Evolutionary conservation across 2,113 vertebrate genomes (phyloP), one percentile per base, ranked within the genome.

Genomic region (Atherinomorus stipes): DNA sequence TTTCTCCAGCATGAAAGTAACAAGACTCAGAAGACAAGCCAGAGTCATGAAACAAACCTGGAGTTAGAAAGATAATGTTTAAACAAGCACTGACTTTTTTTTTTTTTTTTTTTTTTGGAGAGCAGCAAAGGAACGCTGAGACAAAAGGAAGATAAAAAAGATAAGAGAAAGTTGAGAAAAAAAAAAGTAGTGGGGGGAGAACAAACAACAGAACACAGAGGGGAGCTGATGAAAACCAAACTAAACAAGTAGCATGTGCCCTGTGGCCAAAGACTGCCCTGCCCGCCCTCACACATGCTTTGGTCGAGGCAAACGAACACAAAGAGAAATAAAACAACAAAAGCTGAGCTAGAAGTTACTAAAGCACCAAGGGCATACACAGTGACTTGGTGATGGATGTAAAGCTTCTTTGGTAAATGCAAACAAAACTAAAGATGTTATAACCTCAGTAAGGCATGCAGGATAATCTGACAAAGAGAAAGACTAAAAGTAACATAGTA

Each of bases 241-340:
- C 67, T 76, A 90, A 91, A 92, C 84, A 59, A 83, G 72, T 85
- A 88, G 86, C 89, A 89, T 90, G 87, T 90, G 90, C 79, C 85
- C 74, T 11, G 7, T 19, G 67, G 83, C 79, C 83, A 80, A 77
- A 77, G 68, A 78, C 66, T 74, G 86, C 76, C 67, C n/a, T 74
- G 85, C 74, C 70, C 11, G 71, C 78, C 76, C 64, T 85, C 74
- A 87, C 64, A 81, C 81, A 89, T 42, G 74, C 74, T 84, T 81
- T 67, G 80, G 51, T 73, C 74, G 22, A 53, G 60, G 51, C 31
- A 4, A 73, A 23, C 19, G 7, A 64, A 63, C 72, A 64, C 51
- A 21, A 58, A 66, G 52, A 28, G 42, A 84, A 84, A 81, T 64
- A 78, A 61, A 82, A 78, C 74, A 69, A 77, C 73, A 56, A 53